Evolutionary conservation across 2,113 vertebrate genomes (phyloP), one percentile per base, ranked within the genome.

Genomic region (Hyperoodon ampullatus): DNA sequence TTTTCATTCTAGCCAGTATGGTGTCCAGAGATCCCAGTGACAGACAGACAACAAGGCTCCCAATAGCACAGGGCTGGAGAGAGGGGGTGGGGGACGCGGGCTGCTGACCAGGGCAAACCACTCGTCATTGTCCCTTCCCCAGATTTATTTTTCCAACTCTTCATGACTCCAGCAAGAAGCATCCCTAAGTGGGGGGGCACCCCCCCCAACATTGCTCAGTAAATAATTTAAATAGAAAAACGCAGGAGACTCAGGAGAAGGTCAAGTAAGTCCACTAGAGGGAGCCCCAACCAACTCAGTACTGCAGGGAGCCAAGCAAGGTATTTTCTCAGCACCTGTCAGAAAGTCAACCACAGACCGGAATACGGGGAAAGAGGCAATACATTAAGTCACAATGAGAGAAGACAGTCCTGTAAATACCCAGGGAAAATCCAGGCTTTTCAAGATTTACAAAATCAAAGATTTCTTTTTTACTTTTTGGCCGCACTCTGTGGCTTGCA

Each of bases 221-320:
- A 58, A 87, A 84, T 89, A 42, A 94, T 71, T 83, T 44, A 66
- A 78, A 74, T 53, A 14, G n/a, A 93, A 96, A 96, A 58, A 53
- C 26, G 44, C n/a, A 58, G 44, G n/a, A 84, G 60, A 87, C 6
- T 15, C 1, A 0, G 3, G 23, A 71, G 61, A 55, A 68, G 35
- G 33, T 80, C 88, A 94, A 96, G 28, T 13, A 74, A 33, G 10
- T 65, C 97, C 98, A 87, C 96, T 81, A 98, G 98, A 89, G 94
- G 98, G 97, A 82, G 95, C 88, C 13, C 85, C 28, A 88, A 53
- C 13, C 85, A 97, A 96, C 65, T 78, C 16, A 61, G 39, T 66
- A 9, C 15, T 12, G 6, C 53, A 10, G 39, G 50, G 35, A 90
- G 33, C 4, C 28, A 26, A 0, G n/a, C 24, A 18, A 82, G 33